phyloP scores from a whole-genome alignment of 2,888 invertebrate genomes.

The Amblyteles armatorius region DNA sequence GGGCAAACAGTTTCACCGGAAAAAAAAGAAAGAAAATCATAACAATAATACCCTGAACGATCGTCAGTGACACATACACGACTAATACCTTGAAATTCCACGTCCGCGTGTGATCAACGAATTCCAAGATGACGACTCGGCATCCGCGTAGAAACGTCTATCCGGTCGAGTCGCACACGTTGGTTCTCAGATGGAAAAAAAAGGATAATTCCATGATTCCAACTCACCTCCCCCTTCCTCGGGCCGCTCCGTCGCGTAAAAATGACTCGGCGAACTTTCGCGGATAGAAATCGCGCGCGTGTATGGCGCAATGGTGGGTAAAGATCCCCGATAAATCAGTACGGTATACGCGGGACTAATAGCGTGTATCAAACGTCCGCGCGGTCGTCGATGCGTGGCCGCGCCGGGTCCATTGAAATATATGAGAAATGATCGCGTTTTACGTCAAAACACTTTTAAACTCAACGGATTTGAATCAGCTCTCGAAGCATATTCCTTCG shows the following conservation, averaged over 20 bases:
- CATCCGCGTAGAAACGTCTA: background rate
- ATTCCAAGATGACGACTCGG: constrained; percentile 40
- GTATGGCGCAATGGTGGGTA: constrained; percentile 1
- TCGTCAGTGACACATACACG: constrained; percentile 32
- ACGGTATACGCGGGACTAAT: constrained; percentile 77
- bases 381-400: constrained; percentile 77
- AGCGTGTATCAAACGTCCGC: constrained; percentile 81
- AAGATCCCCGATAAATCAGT: constrained; percentile 76
- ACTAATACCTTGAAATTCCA: constrained; percentile 20
- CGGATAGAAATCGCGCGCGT: constrained; percentile 52
- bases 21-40: background rate
- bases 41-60: constrained; percentile 27
- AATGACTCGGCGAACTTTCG: constrained; percentile 33
- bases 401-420: constrained; percentile 74
- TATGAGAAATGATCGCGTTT: constrained; percentile 81
- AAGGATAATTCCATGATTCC: background rate
- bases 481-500: constrained; percentile 46
- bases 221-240: background rate
- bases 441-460: constrained; percentile 83
- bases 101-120: constrained; percentile 24
- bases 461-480: constrained; percentile 52
- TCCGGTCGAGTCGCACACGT: background rate
- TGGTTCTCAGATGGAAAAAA: background rate
- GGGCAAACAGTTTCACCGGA: constrained; percentile 15
- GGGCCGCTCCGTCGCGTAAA: background rate